A percentile compares a stretch with the other conserved stretches of the same genome.
Evolutionary conservation across 2,113 vertebrate genomes (phyloP).

Genomic region (Syrmaticus mikado): DNA sequence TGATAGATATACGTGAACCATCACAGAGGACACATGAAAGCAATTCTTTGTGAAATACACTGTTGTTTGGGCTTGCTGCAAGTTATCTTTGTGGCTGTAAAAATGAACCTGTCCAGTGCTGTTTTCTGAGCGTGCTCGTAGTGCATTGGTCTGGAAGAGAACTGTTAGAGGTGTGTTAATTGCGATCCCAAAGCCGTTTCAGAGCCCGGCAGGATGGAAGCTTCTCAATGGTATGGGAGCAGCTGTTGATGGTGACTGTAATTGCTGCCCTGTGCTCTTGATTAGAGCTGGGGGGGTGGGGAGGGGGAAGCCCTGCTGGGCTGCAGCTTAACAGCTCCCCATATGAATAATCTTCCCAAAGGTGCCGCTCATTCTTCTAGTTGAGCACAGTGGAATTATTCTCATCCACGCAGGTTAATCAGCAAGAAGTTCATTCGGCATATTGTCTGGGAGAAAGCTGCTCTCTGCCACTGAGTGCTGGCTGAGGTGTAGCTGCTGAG

Average conservation of each 20-base stretch:
- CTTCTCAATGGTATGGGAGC: conserved; percentile 17
- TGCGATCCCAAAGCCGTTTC: not conserved
- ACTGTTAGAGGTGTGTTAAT: conserved; percentile 38
- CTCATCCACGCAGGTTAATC: not conserved
- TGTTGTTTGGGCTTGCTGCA: not conserved
- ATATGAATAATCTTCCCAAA: conserved; percentile 18
- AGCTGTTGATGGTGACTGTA: conserved; percentile 36
- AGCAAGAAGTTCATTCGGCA: not conserved
- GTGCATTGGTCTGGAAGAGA: not conserved
- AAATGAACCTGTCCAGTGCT: not conserved
- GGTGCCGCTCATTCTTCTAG: conserved; percentile 43
- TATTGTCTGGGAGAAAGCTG: not conserved
- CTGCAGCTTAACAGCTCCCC: conserved; percentile 48
- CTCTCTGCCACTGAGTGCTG: not conserved
- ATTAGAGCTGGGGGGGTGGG: not conserved
- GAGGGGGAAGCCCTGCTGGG: conserved; percentile 39
- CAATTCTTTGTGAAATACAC: not conserved
- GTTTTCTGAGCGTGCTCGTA: not conserved
- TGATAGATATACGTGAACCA: fast-evolving
- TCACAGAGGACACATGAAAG: not conserved
- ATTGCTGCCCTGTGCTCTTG: conserved; percentile 56
- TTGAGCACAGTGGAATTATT: not conserved
- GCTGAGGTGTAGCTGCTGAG: not conserved
- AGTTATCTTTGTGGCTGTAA: not conserved
- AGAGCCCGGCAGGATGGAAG: conserved; percentile 23